Base-by-base conservation (phyloP, 2,113 vertebrate genomes). In the Spermophilus dauricus region DNA sequence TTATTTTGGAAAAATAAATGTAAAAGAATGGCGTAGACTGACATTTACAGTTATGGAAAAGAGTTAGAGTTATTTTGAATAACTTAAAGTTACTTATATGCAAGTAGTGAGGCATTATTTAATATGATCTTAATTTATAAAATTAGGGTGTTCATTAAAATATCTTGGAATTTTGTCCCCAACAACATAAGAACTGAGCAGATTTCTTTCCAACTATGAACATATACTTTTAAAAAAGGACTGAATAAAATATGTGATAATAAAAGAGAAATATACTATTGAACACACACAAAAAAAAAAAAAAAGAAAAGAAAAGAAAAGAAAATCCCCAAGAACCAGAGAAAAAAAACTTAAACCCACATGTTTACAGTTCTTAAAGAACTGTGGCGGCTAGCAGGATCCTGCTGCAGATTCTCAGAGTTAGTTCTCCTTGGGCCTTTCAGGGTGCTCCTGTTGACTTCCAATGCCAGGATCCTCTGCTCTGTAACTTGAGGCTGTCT, bases 1-100 rank as follows among this genome's bases (percentile, higher is more conserved):
- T 70, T 30, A 82, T 51, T 95, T 95, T 92, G 8, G 24, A 69
- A 13, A 94, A 85, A 82, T 82, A 85, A 80, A 94, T 91, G 58
- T 73, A 61, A 77, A 96, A 86, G 63, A 93, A 77, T 76, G 13
- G 91, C 6, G 32, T 73, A 82, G 20, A 92, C 4, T 45, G 69
- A 77, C 39, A 75, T 37, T 10, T 37, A 58, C 39, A 24, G 17
- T 84, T 81, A 80, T 48, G 24, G 30, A 58, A 89, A 85, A 28
- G 2, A 53, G 14, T 78, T 32, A 73, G 84, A 26, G 1, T 86
- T 92, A 70, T 73, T 88, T 91, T 95, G 82, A 86, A 70, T 70
- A 72, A 45, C 45, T 45, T 76, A 97, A 70, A 77, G 45, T 45
- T 45, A 45, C 45, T 45, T 45, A 45, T 45, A 45, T 9, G 8